Conservation (phyloP, 2,797 vertebrate species). For the Pelobates cultripes region DNA sequence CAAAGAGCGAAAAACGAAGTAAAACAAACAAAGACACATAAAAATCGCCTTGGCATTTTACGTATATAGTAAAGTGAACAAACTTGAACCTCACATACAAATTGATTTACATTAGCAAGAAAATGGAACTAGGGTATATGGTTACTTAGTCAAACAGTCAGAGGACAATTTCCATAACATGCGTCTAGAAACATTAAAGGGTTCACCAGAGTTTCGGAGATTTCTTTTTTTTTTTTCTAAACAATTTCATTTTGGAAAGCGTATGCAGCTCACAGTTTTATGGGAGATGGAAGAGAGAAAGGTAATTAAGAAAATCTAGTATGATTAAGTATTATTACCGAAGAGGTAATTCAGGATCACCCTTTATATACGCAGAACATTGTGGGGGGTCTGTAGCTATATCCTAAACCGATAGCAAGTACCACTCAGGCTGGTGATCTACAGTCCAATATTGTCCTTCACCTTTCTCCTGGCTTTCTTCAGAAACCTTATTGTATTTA, state of each 20-base stretch:
- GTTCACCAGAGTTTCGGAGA: neutral
- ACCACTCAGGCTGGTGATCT: no score
- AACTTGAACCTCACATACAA: constrained; percentile 38
- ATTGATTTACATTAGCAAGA: constrained; percentile 47
- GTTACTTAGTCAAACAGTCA: constrained; percentile 43
- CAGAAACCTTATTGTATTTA: no score
- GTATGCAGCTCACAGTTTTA: neutral
- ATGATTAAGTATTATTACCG: no score
- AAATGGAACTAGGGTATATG: constrained; percentile 39
- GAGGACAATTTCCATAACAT: constrained; percentile 27
- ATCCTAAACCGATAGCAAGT: no score
- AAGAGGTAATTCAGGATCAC: no score
- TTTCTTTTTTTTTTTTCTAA: neutral
- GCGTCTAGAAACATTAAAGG: constrained; percentile 10
- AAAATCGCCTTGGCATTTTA: constrained; percentile 66
- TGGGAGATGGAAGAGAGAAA: neutral
- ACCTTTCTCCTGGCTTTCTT: no score
- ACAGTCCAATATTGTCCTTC: no score
- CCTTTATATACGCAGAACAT: no score
- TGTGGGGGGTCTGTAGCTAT: no score
- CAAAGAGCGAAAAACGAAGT: constrained; percentile 75
- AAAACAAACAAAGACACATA: constrained; percentile 76
- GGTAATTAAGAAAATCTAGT: neutral
- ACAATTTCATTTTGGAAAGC: neutral
- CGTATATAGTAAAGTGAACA: constrained; percentile 62